Base-by-base conservation (phyloP, 1,140 invertebrate genomes). In the Aporrectodea caliginosa region DNA sequence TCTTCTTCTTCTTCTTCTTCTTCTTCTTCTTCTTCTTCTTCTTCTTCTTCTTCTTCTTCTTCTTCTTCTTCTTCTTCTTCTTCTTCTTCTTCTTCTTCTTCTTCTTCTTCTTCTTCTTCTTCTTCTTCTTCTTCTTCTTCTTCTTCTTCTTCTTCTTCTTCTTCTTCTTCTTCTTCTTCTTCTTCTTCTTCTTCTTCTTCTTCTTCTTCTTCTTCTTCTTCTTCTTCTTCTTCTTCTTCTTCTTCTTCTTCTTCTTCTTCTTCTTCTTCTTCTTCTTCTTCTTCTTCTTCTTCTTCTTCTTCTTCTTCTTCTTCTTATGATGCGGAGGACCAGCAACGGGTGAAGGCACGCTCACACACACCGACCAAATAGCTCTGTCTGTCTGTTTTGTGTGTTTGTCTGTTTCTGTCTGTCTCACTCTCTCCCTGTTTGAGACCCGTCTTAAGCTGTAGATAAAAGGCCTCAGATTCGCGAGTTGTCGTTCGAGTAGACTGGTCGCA, bases 1-100 rank as follows among this genome's bases (percentile, higher is more conserved):
- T 77, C 75, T 33, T 77, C 75, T 33, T 77, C 75, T 33, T 77
- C 75, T 33, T 77, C 75, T 33, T 77, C 75, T 33, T 77, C 75
- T 33, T 77, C 75, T 33, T 77, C 75, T 33, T 78, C 77, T 58
- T 78, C 77, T 58, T 78, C 68, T 22, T 73, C 68, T 58, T 78
- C 77, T 22, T 78, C 77, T 22, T 78, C 77, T 22, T 78, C 68
- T n/a, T 73, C 77, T 22, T 78, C 77, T 22, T 78, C 77, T 58
- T 78, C 77, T 58, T 74, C 77, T 58, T 78, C 31, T 58, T 78
- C 77, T 58, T 78, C 76, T 16, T 77, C 22, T 35, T 58, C 75
- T 58, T 58, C 31, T 34, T 29, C 77, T 29, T 73, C 30, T 73
- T 70, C 72, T 14, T 79, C 70, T 74, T 22, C 30, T 27, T 73